Evolutionary conservation across 2,797 vertebrate genomes (phyloP).

Genomic region (Columba guinea): DNA sequence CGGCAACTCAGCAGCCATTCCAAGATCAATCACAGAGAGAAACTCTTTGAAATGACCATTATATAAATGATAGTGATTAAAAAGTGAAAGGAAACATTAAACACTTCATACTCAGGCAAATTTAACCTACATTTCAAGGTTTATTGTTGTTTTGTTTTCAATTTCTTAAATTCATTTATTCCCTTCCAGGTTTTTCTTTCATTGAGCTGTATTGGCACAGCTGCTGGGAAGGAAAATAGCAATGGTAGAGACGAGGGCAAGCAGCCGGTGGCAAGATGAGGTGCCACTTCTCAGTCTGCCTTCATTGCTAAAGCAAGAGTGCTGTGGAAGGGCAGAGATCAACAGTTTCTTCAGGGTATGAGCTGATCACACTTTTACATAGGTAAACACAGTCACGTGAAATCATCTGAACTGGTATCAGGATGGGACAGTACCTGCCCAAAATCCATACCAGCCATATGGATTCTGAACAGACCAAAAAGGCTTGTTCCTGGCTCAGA

Average conservation of each 20-base stretch:
- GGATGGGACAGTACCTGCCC: neutral
- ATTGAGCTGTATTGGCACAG: neutral
- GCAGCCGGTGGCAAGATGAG: neutral
- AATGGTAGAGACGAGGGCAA: neutral
- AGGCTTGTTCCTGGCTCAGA: neutral
- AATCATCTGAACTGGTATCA: neutral
- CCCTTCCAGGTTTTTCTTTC: neutral
- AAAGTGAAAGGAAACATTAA: neutral
- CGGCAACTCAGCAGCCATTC: neutral
- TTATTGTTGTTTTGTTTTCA: neutral
- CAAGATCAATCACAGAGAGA: neutral
- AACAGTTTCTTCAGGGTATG: neutral
- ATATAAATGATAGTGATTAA: neutral
- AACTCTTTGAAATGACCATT: neutral
- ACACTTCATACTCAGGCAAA: neutral
- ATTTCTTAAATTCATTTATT: neutral
- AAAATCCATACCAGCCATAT: fast-evolving
- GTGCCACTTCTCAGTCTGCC: neutral
- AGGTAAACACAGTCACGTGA: neutral
- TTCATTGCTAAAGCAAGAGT: neutral
- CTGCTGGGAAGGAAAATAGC: neutral
- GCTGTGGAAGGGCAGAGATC: neutral
- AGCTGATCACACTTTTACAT: neutral
- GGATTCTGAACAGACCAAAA: neutral
- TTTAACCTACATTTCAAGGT: neutral